Evolutionary conservation across 2,113 vertebrate genomes (phyloP).

Genomic region (Pachycephala philippinensis): DNA sequence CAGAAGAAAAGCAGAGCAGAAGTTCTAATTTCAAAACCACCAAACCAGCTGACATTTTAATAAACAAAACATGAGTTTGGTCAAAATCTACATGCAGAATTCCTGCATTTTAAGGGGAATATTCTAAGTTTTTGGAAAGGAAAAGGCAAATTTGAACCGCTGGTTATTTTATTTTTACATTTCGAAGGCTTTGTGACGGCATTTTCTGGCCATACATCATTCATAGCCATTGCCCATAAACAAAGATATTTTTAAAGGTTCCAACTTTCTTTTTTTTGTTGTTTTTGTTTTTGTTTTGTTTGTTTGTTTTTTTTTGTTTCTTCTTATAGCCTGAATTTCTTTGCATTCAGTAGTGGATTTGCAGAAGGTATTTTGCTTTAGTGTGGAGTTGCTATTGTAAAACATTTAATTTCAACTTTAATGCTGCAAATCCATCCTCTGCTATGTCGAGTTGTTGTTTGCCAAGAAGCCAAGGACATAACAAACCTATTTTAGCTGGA

Average conservation of each 20-base stretch:
- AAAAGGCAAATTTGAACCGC: neutral
- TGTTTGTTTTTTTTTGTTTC: rapidly evolving
- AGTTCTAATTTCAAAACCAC: neutral
- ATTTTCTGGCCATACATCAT: neutral
- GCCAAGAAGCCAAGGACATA: neutral
- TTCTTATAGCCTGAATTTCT: neutral
- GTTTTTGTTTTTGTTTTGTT: neutral
- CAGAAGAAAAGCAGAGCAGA: neutral
- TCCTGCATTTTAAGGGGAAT: neutral
- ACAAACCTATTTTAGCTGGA: neutral
- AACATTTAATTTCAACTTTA: neutral
- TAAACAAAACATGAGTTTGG: neutral
- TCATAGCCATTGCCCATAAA: neutral
- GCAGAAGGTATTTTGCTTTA: neutral
- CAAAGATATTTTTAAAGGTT: neutral
- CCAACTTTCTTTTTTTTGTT: neutral
- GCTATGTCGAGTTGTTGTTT: neutral
- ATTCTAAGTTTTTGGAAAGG: neutral
- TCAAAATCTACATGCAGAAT: neutral
- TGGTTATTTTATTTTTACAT: neutral
- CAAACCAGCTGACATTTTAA: neutral
- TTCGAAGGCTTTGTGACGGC: rapidly evolving
- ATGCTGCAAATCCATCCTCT: neutral
- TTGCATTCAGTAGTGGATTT: neutral
- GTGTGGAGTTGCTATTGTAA: neutral